Evolutionary conservation across 2,888 invertebrate genomes (phyloP), one percentile per base, ranked within the genome.

Genomic region (Ptychoptera contaminata): DNA sequence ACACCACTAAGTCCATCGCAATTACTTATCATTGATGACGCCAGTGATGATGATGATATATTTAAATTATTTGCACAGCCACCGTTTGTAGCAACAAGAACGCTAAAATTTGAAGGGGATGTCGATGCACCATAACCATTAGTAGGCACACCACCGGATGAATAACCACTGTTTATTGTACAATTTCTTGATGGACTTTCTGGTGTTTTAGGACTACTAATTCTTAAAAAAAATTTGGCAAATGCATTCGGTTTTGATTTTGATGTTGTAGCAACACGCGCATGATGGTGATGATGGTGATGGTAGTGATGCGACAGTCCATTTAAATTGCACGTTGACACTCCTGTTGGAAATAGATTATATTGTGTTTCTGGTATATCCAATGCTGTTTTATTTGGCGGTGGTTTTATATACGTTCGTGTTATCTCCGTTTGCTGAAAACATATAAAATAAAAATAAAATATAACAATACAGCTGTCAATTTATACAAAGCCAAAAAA

Each of bases 341-440:
- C 40, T 36, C 46, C 35, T 41, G 50, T 51, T 51, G 52, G 53
- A 53, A 53, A 56, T 47, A 54, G 52, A 50, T 56, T 57, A 47
- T 54, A 54, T 47, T 58, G 55, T 51, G 59, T 61, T 51, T 73
- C 73, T 56, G 76, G 76, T 63, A 76, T 74, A 69, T 76, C 76
- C 68, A 73, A 72, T 62, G 76, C 74, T 63, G 75, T 73, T 65
- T 76, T 76, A 67, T 76, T 76, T 58, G 76, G 76, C 55, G 76
- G 76, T 56, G 76, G 73, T 64, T 74, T 74, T 52, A 76, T 73
- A 57, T 74, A 74, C 63, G 74, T 73, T 61, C 75, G 71, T 60
- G 74, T 76, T 68, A 76, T 72, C 68, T 76, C 76, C 65, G 75
- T 74, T 72, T 76, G 75, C 76, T 76, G 67, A 30, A 67, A 66